phyloP scores from a whole-genome alignment of 2,888 invertebrate species.

The Calliopum simillimum region DNA sequence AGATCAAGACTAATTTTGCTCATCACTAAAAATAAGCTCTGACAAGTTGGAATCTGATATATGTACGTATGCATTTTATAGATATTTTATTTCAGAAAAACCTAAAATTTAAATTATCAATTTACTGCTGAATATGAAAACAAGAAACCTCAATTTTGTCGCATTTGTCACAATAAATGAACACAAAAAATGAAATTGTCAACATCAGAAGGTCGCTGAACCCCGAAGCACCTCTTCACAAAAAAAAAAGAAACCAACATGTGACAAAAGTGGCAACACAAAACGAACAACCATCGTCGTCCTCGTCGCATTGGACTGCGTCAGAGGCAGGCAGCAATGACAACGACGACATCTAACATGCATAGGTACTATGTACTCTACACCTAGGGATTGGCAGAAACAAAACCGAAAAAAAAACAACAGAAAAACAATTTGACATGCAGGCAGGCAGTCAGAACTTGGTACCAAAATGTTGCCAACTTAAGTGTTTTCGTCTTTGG shows the following conservation, averaged over 20 bases:
- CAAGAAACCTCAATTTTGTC: constrained; percentile 4
- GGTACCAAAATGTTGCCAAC: constrained; percentile 32
- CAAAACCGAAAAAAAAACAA: background rate
- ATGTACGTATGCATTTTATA: no score
- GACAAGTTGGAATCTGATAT: no score
- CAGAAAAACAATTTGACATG: background rate
- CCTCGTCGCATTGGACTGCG: constrained; percentile 28
- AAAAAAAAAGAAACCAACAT: constrained; percentile 1
- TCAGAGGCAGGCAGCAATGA: constrained; percentile 8
- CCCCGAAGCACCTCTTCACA: background rate
- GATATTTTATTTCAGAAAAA: no score
- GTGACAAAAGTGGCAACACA: no score
- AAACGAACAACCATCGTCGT: constrained; percentile 12
- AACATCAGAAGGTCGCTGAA: constrained; percentile 20
- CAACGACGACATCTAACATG: background rate
- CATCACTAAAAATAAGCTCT: no score
- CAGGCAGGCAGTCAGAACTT: constrained; percentile 12
- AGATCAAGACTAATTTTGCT: no score
- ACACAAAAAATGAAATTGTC: constrained; percentile 14
- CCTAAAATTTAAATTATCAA: no score
- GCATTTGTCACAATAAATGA: constrained; percentile 16
- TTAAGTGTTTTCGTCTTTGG: constrained; percentile 22
- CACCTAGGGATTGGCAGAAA: background rate
- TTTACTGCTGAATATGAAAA: background rate
- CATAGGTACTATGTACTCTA: background rate